Base-by-base conservation (phyloP, 2,888 invertebrate species). In the Ornithoptera alexandrae region DNA sequence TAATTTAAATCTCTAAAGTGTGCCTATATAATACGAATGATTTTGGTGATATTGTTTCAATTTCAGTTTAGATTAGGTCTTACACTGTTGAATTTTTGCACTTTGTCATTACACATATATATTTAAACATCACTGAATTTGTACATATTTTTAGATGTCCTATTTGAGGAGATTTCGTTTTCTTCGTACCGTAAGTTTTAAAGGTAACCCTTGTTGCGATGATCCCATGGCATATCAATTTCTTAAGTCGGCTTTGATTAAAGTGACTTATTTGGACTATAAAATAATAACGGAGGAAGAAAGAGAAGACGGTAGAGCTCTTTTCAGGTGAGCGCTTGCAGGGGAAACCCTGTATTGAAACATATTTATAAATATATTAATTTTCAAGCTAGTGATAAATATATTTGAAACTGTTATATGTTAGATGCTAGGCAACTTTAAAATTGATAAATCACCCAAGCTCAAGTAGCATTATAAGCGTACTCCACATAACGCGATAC, bases 181-280 rank as follows among this genome's bases (percentile, higher is more conserved):
- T 18, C 86, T 97, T 2, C 94, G 94, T 36, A 95, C 96, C 1
- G 90, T 97, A 0, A 97, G 97, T 78, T 94, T 97, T 81, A 94
- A 94, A 74, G 97, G 96, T 2, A 98, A 98, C 88, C 97, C 97
- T 5, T 96, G 97, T 78, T 93, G 95, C 61, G 89, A 94, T 68
- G 92, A 94, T 68, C 87, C 93, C 0, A 93, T 94, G 80, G 95
- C 97, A 71, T 93, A 95, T 69, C 88, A 93, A n/a, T 95, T 95
- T 77, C 88, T 97, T 0, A 94, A 94, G 60, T 95, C 96, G 0
- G 95, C 96, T 73, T 89, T 98, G 8, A 95, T 95, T 0, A 94
- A 94, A 78, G 89, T 97, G 15, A 93, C 94, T 0, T 97, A 96
- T 81, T 93, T 96, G 68, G 96, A 96, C 80, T 97, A 97, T 79